These are phyloP conservation scores for Genyomyrus donnyi DNA, from an alignment of 2,113 vertebrate species.

Conservation along the genomic window DNA sequence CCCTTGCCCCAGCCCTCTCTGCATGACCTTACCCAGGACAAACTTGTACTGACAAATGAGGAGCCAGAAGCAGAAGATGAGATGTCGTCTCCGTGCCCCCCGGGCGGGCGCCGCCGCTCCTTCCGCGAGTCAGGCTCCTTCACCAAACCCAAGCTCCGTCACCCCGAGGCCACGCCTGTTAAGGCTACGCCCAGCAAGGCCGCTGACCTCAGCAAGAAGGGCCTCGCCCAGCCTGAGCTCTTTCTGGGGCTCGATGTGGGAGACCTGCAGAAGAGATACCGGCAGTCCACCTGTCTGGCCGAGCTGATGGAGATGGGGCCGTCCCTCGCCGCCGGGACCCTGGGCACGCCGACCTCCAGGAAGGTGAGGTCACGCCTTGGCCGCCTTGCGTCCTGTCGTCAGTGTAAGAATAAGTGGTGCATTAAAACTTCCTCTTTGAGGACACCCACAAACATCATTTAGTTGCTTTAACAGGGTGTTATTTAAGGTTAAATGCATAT, in stretches of 20 bases:
- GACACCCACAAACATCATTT: not conserved
- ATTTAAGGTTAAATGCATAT: not conserved
- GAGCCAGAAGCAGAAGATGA: constrained; percentile 74
- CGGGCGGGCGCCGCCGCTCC: constrained; percentile 69
- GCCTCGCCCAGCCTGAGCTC: constrained; percentile 63
- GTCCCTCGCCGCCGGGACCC: constrained; percentile 29
- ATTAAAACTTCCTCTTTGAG: not conserved
- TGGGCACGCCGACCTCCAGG: constrained; percentile 43
- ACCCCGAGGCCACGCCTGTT: constrained; percentile 49
- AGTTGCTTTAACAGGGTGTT: not conserved
- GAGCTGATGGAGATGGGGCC: constrained; percentile 66
- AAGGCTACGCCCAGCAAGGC: constrained; percentile 55
- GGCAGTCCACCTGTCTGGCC: constrained; percentile 65
- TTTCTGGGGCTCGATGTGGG: constrained; percentile 79
- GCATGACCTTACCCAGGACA: constrained; percentile 95
- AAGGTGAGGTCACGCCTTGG: constrained; percentile 44
- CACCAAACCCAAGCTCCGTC: constrained; percentile 88
- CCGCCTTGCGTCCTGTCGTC: not conserved
- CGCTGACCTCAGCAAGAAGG: constrained; percentile 41
- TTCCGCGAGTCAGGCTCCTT: constrained; percentile 78
- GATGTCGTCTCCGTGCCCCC: constrained; percentile 39
- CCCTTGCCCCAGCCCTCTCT: constrained; percentile 82
- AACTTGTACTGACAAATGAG: constrained; percentile 77
- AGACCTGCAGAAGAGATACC: constrained; percentile 67
- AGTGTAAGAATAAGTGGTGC: not conserved